Base-by-base conservation (phyloP, 1,140 invertebrate species). In the Anoplolepis gracilipes region DNA sequence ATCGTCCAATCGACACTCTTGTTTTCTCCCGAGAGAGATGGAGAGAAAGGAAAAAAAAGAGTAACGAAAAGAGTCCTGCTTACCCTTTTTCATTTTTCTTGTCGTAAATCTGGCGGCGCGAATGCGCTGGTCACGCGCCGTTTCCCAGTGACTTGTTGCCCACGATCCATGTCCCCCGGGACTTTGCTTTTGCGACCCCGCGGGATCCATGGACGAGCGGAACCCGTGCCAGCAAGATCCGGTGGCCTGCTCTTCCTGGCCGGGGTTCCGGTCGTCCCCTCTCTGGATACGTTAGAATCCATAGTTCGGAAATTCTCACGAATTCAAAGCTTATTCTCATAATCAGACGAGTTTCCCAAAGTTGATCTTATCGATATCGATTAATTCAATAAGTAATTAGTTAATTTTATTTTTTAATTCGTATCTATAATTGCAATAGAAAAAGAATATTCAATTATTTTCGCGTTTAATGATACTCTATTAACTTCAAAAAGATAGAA, bases 141-240 rank as follows among this genome's bases (percentile, higher is more conserved):
- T 91, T 91, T 91, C 90, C 86, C 88, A 84, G 64, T 91, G 90
- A 91, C 90, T 91, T 91, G 90, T 91, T 91, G 90, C 90, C 90
- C 86, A 87, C 82, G 76, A 91, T 85, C 88, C 90, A 57, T 91
- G 84, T 91, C 90, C 88, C 88, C 79, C 55, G 59, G 84, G 65
- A 33, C 65, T 86, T 86, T 69, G 75, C 64, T 72, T 59, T 42
- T 57, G 65, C 67, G 59, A 73, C 84, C 49, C 64, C 53, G 85
- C 64, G 49, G 70, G 76, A 46, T 70, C 55, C 39, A 46, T 33
- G 64, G 62, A 55, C 82, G 59, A 69, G 49, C 81, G 73, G 69
- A 65, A 88, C 67, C 59, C 73, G 62, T 86, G 89, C 88, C 89
- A 55, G 86, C 69, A 65, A 72, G 87, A 89, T 89, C 88, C 88